These are phyloP conservation scores for Asobara japonica DNA, from an alignment of 1,140 invertebrate species.

Conservation along the genomic window DNA sequence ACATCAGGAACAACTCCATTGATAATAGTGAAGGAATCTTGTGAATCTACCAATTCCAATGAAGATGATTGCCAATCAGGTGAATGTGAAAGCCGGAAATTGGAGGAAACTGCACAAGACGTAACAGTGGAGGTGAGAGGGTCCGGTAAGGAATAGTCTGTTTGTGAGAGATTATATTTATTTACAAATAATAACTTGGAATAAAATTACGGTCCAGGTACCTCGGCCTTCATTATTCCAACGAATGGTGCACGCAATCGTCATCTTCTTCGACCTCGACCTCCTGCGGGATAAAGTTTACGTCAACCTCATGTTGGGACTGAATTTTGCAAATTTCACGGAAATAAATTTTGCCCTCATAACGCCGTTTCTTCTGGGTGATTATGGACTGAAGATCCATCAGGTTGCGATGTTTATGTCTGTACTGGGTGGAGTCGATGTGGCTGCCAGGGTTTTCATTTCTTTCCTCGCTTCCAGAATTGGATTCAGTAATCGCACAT, in stretches of 20 bases:
- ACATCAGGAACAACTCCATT: constrained; percentile 21
- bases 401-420: constrained; percentile 73
- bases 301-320: constrained; percentile 74
- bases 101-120: not conserved
- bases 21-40: constrained; percentile 32
- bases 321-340: constrained; percentile 74
- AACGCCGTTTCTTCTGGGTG: constrained; percentile 74
- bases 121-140: constrained; percentile 32
- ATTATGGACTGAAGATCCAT: constrained; percentile 68
- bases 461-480: constrained; percentile 69
- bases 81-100: not conserved
- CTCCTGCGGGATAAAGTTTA: constrained; percentile 73
- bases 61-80: constrained; percentile 8
- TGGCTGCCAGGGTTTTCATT: constrained; percentile 70
- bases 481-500: constrained; percentile 50
- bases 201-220: not conserved
- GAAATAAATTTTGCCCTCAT: constrained; percentile 77
- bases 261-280: constrained; percentile 74
- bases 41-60: constrained; percentile 20
- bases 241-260: constrained; percentile 59
- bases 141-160: constrained; percentile 27
- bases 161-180: not conserved
- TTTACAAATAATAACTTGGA: not conserved
- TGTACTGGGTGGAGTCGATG: constrained; percentile 69
- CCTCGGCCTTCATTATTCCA: not conserved